Base-by-base conservation (phyloP, 2,888 invertebrate genomes). In the Poecilobothrus nobilitatus region DNA sequence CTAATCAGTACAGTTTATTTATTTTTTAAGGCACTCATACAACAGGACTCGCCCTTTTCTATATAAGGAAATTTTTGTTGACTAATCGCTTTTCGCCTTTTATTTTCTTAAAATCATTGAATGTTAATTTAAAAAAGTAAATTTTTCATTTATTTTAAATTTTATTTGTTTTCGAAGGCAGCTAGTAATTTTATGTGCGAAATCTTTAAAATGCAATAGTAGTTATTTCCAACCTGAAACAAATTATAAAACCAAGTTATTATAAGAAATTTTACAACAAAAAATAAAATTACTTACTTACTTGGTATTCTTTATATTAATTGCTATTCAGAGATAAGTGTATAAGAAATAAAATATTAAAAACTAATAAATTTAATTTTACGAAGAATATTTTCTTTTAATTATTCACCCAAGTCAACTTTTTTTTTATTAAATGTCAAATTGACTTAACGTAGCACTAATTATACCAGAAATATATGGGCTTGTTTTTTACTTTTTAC, bases 21-120 rank as follows among this genome's bases (percentile, higher is more conserved):
- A 53, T 53, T 53, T 53, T 53, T n/a, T 53, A 53, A 53, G 53
- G 53, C 53, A 53, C 53, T 53, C 53, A 53, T 53, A n/a, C n/a
- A 53, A 53, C 15, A 53, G 53, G 53, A 53, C 53, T 53, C 53
- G 53, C 53, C 53, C 53, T 53, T 53, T 53, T 53, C 53, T 53
- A 53, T 53, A 53, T 53, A 53, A 53, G 53, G 53, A 53, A 53
- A 18, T 18, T 53, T 53, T 5, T 18, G 53, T 53, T 53, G 53
- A 18, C 37, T 37, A 53, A 53, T 27, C 5, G 5, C 27, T 27
- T 2, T 27, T 27, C 27, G 5, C 27, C 15, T 53, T 1, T 18
- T 53, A 53, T 53, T 18, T 53, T 15, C 53, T 53, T 9, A 12
- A 53, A 53, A 53, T 18, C 18, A 12, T 53, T 53, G n/a, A 53